Percentiles rank a stretch among this genome's conserved stretches.
These are phyloP conservation scores for Melanotus villosus DNA, from an alignment of 2,888 invertebrate genomes.

Conservation along the genomic window DNA sequence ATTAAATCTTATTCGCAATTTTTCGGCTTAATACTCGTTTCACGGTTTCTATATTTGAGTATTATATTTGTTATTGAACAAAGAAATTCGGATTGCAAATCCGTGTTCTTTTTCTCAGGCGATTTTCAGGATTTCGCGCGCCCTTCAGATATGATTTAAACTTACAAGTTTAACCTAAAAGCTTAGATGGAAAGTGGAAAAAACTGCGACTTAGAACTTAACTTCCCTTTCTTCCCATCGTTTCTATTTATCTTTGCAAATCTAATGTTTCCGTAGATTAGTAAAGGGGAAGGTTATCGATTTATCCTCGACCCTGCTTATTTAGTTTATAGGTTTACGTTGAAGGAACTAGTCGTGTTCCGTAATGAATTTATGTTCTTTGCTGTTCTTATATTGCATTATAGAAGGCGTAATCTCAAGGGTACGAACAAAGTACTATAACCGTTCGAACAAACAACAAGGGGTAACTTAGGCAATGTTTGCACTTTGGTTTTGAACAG, in stretches of 20 bases:
- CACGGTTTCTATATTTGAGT: too few relatives aligned
- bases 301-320: conserved; percentile 35
- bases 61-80: too few relatives aligned
- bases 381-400: conserved; percentile 28
- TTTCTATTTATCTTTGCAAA: conserved; percentile 19
- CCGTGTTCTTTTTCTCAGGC: too few relatives aligned
- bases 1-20: too few relatives aligned
- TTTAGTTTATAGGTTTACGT: conserved; percentile 31
- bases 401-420: conserved; percentile 18
- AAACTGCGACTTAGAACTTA: background rate
- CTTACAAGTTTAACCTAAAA: background rate
- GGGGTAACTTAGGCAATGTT: conserved; percentile 7
- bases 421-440: conserved; percentile 17
- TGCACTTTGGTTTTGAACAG: conserved; percentile 5
- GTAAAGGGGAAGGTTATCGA: conserved; percentile 26
- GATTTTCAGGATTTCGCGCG: background rate
- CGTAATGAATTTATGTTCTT: conserved; percentile 39
- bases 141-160: background rate
- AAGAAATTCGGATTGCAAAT: too few relatives aligned
- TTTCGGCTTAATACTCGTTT: too few relatives aligned
- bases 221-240: background rate
- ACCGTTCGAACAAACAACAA: conserved; percentile 8
- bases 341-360: conserved; percentile 34
- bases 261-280: conserved; percentile 15
- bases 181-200: background rate